Evolutionary conservation across 2,113 vertebrate species (phyloP).

Genomic region (Nothobranchius kuhntae): DNA sequence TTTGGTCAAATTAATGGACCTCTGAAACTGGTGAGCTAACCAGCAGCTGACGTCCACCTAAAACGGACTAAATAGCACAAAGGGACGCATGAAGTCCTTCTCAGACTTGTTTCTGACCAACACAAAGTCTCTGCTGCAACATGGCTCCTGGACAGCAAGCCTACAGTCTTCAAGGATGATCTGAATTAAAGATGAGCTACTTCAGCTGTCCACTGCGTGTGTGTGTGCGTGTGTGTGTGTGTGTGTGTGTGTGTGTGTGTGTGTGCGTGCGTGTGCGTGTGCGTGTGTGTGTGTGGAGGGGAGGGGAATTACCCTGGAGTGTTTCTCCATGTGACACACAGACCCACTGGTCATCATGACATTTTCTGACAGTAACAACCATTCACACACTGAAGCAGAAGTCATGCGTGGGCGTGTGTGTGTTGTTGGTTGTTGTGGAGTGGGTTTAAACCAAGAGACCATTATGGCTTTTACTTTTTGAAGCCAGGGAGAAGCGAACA

Average conservation of each 20-base stretch:
- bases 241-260: too few species aligned
- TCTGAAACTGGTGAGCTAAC: too few species aligned
- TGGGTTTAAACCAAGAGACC: too few species aligned
- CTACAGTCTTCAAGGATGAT: conserved; percentile 21
- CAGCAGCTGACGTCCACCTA: too few species aligned
- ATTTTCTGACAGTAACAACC: conserved; percentile 63
- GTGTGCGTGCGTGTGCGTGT: too few species aligned
- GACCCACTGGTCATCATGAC: conserved; percentile 55
- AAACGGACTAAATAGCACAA: background rate
- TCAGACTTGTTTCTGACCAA: background rate
- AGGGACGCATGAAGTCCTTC: background rate
- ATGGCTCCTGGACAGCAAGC: conserved; percentile 15
- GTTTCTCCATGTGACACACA: conserved; percentile 42
- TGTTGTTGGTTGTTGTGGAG: background rate
- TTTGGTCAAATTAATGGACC: too few species aligned
- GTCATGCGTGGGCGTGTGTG: conserved; percentile 16
- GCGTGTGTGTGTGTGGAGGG: conserved; percentile 24
- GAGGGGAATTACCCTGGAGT: conserved; percentile 53
- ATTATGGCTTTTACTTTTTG: too few species aligned
- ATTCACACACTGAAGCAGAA: conserved; percentile 49
- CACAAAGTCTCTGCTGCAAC: background rate
- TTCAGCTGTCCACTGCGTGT: conserved; percentile 37
- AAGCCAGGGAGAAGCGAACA: too few species aligned
- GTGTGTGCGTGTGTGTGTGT: too few species aligned
- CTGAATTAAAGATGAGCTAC: conserved; percentile 57